phyloP scores from a whole-genome alignment of 2,797 vertebrate genomes.

The Odontamblyopus lacepedii region DNA sequence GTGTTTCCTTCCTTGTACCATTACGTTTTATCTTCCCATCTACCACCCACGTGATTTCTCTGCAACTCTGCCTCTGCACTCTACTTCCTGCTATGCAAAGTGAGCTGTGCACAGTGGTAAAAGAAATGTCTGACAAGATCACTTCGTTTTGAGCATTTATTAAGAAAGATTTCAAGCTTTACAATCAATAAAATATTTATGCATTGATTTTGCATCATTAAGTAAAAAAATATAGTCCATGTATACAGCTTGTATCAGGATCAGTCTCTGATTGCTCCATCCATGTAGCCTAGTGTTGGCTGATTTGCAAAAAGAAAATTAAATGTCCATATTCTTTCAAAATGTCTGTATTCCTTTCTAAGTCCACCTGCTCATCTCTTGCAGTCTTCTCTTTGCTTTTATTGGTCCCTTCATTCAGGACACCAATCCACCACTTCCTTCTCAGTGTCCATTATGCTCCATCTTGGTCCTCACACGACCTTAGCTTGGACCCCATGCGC shows the following conservation, averaged over 20 bases:
- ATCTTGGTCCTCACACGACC: constrained; percentile 58
- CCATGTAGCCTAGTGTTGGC: constrained; percentile 42
- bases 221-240: constrained; percentile 46
- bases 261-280: constrained; percentile 50
- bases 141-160: constrained; percentile 69
- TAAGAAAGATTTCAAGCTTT: constrained; percentile 55
- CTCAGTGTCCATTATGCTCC: constrained; percentile 69
- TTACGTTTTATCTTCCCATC: constrained; percentile 14
- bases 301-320: constrained; percentile 40
- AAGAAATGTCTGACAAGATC: constrained; percentile 43
- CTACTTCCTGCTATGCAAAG: constrained; percentile 46
- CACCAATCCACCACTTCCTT: constrained; percentile 52
- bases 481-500: constrained; percentile 33
- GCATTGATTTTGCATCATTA: constrained; percentile 53
- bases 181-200: constrained; percentile 48
- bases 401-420: constrained; percentile 32
- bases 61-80: constrained; percentile 23
- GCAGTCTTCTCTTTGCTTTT: constrained; percentile 42
- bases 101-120: constrained; percentile 6
- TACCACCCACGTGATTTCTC: constrained; percentile 34
- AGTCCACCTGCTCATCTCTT: constrained; percentile 62
- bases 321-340: constrained; percentile 52
- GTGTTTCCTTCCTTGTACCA: background rate
- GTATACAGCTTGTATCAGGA: constrained; percentile 55
- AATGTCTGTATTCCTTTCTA: constrained; percentile 40